Base-by-base conservation (phyloP, 2,797 vertebrate species). In the Periophthalmus magnuspinnatus region DNA sequence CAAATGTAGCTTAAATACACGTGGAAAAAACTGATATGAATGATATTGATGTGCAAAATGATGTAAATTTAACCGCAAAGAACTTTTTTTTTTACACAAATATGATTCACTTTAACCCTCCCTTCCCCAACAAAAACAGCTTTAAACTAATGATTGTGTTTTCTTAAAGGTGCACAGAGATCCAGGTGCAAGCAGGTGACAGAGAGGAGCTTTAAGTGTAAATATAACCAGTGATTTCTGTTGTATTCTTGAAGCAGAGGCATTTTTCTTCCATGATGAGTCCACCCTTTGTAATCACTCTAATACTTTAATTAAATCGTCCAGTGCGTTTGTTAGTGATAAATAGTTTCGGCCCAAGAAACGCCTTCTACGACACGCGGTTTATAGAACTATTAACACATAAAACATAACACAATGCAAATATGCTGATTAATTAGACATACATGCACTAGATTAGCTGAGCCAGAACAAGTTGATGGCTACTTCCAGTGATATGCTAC, bases 381-480 rank as follows among this genome's bases (percentile, higher is more conserved):
- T n/a, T 52, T 52, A 52, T 21, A 14, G 22, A 56, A 22, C 21
- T 55, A 45, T 11, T 2, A 48, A 65, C 24, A 19, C 16, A 48
- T 2, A 48, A 65, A 24, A 19, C 16, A 48, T 62, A 32, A 10
- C 34, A 13, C 14, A 45, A 38, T 16, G 8, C n/a, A 60, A 17
- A n/a, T 36, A 28, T 17, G 58, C 41, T 3, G 21, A 13, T 22
- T 60, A 32, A 58, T 2, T 24, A 4, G 13, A 22, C 13, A 63
- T 22, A 24, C 9, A 63, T 24, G 61, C 13, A 63, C 19, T 3
- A 45, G 17, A 10, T 62, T 6, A 24, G 36, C 17, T 45, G 14
- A 3, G 1, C 48, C 62, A 28, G 52, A 75, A 48, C 57, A 21
- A 69, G 57, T 50, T 63, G 9, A 34, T 66, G 64, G 54, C 5